Conservation (phyloP, 1,140 invertebrate genomes). For the Acyrthosiphon pisum region DNA sequence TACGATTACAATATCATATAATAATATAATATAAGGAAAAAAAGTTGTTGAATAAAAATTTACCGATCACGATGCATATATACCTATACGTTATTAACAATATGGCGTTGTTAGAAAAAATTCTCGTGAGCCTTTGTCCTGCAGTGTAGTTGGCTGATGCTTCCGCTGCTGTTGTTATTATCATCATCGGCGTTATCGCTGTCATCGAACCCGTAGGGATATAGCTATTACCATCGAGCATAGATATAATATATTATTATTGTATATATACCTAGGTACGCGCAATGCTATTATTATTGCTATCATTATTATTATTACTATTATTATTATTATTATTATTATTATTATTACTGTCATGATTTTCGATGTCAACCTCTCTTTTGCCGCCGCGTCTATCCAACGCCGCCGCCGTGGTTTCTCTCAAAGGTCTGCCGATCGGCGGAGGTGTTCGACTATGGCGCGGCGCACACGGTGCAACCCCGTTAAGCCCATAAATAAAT, state of each 20-base stretch:
- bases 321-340: background rate
- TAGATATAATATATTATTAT: background rate
- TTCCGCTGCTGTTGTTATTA: background rate
- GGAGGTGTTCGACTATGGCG: background rate
- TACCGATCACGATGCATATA: background rate
- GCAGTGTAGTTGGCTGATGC: too few relatives aligned
- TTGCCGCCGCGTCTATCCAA: background rate
- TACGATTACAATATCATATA: background rate
- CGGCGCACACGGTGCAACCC: background rate
- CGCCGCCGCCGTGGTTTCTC: background rate
- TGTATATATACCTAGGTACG: background rate
- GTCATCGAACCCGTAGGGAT: background rate
- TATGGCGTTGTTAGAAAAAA: background rate
- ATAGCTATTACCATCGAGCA: background rate
- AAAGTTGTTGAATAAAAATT: background rate
- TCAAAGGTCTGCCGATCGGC: background rate
- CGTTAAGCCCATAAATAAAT: slow-evolving; percentile 31
- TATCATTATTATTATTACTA: background rate
- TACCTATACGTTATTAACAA: background rate
- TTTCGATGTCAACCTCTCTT: background rate
- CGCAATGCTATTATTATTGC: too few relatives aligned
- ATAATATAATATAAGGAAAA: background rate
- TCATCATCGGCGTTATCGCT: background rate
- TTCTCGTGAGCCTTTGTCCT: background rate
- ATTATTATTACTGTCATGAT: slow-evolving; percentile 11